Percentiles rank a stretch among this genome's conserved stretches.
Evolutionary conservation across 2,113 vertebrate genomes (phyloP).

Genomic region (Capreolus pygargus): DNA sequence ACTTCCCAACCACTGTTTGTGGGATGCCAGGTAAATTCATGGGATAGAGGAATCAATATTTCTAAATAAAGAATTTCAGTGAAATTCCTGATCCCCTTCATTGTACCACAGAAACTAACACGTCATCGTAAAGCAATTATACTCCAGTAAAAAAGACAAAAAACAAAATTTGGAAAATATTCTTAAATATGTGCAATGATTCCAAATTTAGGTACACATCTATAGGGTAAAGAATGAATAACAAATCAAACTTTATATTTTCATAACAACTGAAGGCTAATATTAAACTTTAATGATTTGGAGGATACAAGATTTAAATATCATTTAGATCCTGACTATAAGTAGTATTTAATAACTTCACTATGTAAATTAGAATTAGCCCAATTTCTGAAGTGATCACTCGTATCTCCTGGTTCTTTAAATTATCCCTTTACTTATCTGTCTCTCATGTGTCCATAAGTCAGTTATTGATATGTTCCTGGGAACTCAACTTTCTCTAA

Average conservation of each 20-base stretch:
- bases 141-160: not conserved
- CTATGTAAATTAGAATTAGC: not conserved
- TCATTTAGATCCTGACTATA: not conserved
- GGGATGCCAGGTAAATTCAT: not conserved
- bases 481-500: conserved; percentile 34
- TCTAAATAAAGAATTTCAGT: not conserved
- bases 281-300: not conserved
- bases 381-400: not conserved
- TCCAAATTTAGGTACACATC: not conserved
- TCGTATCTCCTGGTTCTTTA: not conserved
- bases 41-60: not conserved
- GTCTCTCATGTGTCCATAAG: not conserved
- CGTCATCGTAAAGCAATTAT: not conserved
- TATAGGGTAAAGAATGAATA: not conserved
- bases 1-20: not conserved
- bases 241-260: not conserved
- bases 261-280: not conserved
- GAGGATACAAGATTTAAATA: not conserved
- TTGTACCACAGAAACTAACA: not conserved
- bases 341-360: not conserved
- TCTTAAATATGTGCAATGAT: not conserved
- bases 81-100: not conserved
- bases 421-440: not conserved
- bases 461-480: not conserved
- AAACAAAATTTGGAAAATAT: not conserved